Conservation (phyloP, 2,113 vertebrate genomes). For the Ochotona princeps region DNA sequence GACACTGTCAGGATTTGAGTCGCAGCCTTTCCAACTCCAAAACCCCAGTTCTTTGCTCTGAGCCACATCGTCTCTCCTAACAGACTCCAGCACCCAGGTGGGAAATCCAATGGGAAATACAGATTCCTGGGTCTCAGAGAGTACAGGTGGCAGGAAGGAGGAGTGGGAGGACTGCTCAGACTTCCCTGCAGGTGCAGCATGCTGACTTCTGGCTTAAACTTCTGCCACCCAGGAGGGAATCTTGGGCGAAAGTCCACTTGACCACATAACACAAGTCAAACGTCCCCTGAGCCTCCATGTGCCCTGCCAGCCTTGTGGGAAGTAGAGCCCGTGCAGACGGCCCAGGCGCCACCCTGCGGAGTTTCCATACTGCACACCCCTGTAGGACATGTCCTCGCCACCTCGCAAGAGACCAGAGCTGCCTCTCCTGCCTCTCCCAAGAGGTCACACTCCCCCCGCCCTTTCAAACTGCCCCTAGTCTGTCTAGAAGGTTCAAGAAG, state of each 20-base stretch:
- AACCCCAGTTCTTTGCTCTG: background rate
- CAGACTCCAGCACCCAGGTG: rapidly evolving
- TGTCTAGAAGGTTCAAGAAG: background rate
- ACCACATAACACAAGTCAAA: too few species aligned
- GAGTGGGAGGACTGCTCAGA: background rate
- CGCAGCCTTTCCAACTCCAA: too few species aligned
- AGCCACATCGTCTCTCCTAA: background rate
- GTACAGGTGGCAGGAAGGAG: background rate
- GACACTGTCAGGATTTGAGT: background rate
- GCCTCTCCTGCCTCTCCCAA: background rate
- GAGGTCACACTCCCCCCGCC: background rate
- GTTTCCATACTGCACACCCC: too few species aligned
- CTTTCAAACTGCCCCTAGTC: background rate
- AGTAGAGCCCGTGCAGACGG: too few species aligned
- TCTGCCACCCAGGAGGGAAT: background rate
- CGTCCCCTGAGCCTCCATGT: too few species aligned
- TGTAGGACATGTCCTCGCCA: too few species aligned
- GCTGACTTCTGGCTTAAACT: background rate
- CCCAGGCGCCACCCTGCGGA: background rate
- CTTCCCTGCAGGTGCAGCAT: too few species aligned
- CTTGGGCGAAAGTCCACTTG: background rate
- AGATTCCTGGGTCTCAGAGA: background rate
- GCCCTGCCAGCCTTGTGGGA: background rate
- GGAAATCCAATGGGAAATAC: background rate
- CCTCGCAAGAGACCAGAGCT: background rate